Base-by-base conservation (phyloP, 1,140 invertebrate species). In the Caenorhabditis inopinata region DNA sequence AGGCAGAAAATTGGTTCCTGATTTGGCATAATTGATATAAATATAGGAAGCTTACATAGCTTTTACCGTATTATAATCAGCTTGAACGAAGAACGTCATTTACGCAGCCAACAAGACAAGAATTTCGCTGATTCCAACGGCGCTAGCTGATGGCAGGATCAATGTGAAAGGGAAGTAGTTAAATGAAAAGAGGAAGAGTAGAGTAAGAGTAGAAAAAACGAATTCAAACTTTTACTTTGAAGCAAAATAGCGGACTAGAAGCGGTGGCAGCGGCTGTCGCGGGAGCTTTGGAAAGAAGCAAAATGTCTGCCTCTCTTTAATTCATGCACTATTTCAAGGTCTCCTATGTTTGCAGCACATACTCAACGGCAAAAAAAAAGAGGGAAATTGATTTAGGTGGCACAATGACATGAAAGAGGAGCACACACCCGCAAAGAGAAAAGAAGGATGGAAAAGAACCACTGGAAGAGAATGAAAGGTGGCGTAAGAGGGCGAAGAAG, bases 301-400 rank as follows among this genome's bases (percentile, higher is more conserved):
- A 58, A 29, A 32, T 68, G 58, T 68, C 58, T 68, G 32, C 58
- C 29, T 68, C 58, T 68, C 7, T 18, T 18, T 32, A 42, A 68
- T 68, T 68, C 32, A 42, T 68, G 16, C 27, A 14, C 6, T 42
- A 38, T 68, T 68, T n/a, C 12, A 38, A n/a, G 58, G 32, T 68
- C 58, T 32, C 58, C 58, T 68, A 68, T 29, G 58, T 32, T 68
- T 68, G 58, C 58, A 68, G 58, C 58, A 68, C 58, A 68, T 68
- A 68, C 58, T 68, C 58, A 68, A 68, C 58, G 58, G 38, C 58
- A 68, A 68, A 68, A 51, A n/a, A 68, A 68, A 68, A 29, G 58
- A 68, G 58, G 58, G 58, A 68, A 68, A 68, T 68, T 68, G 58
- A 68, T 68, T 68, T 68, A 68, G 58, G 58, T 68, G 58, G 58